Base-by-base conservation (phyloP, 2,888 invertebrate genomes). In the Dryococelus australis region DNA sequence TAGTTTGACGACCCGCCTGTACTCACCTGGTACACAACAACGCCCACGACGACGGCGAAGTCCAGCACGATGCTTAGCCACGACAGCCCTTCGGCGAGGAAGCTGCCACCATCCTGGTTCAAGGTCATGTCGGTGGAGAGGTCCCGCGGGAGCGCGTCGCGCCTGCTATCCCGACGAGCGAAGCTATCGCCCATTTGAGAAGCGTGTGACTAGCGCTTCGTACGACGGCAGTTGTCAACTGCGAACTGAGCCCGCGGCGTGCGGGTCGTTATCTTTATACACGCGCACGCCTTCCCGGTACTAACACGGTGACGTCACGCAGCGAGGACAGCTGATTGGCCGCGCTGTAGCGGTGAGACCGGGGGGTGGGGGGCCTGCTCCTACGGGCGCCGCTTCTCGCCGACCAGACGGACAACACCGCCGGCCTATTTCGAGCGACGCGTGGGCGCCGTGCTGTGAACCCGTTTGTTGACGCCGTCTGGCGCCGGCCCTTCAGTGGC, bases 401-500 rank as follows among this genome's bases (percentile, higher is more conserved):
- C 84, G 47, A 28, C 84, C 51, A 51, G 51, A 51, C 65, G 65
- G 24, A 65, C 65, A 20, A n/a, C 65, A 27, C 28, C 43, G 84
- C 35, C 84, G 84, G 26, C 28, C 84, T 43, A 43, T 84, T 84
- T 84, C 24, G 10, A 20, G 43, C 84, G 47, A 24, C 65, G 65
- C 65, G 65, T 65, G 65, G 65, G 65, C 65, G 65, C 20, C 24
- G 24, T 20, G 12, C 65, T 16, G 51, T 35, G 47, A n/a, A 35
- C 35, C 47, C 47, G 47, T 47, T 35, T 47, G 47, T 47, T 47
- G 35, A 81, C 27, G 35, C 81, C 27, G 24, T n/a, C 81, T 13
- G n/a, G 35, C 81, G 28, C 28, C 20, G 43, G 16, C 88, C 27
- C 79, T 26, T 89, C 89, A 89, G 53, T 89, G 89, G 80, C 88